Base-by-base conservation (phyloP, 2,888 invertebrate genomes). In the Drosophila longiperda region DNA sequence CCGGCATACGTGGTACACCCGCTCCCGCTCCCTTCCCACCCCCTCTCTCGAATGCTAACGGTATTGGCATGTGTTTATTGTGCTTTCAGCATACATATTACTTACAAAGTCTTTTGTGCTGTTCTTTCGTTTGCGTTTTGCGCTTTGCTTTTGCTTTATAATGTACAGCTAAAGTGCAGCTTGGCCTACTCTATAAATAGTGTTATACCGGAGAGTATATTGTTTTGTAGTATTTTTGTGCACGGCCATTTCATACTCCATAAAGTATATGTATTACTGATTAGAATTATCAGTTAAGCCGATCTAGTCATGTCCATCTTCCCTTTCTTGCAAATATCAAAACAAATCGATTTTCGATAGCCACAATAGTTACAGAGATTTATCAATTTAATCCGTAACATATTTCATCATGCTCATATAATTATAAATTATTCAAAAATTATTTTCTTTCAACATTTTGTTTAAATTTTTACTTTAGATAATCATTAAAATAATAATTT, bases 21-120 rank as follows among this genome's bases (percentile, higher is more conserved):
- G n/a, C 12, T n/a, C 3, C 38, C 26, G 20, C 3, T 32, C 17
- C 15, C 8, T n/a, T n/a, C 26, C 23, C 36, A 4, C 23, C 2
- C 12, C 17, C 3, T 0, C n/a, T 6, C 29, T 38, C 3, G 4
- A 17, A 20, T 67, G 8, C 15, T 23, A 1, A 0, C 23, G 8
- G 45, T 15, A 52, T 62, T 50, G 70, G 66, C 66, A 66, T 83
- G 59, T 75, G 68, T 80, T 66, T 80, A 67, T 78, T 78, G 72
- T 69, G 77, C 82, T 89, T 76, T 87, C 84, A 81, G 80, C 89
- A 82, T 87, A 88, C 89, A 79, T 89, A 89, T 89, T 72, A 75
- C 87, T 84, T 89, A 81, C 85, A 89, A 87, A 89, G 89, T 82
- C 79, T 79, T 59, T 65, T 53, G 62, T 71, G 77, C 76, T 80